These are phyloP conservation scores for Callyntrura guangdongensis DNA, from an alignment of 2,888 invertebrate genomes.

Conservation along the genomic window DNA sequence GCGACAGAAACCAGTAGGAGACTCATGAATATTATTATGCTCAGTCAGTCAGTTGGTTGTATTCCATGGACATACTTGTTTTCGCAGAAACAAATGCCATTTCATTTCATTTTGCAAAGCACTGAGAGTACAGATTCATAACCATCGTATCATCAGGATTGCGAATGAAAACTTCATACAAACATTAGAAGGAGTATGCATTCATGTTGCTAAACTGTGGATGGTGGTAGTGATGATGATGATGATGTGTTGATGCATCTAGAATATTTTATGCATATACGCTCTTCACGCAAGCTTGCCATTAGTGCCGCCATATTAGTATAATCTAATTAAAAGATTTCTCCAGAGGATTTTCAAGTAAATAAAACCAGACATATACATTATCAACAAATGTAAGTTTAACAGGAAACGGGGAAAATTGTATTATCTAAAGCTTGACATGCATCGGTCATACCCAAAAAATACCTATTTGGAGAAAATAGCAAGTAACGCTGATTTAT, in stretches of 20 bases:
- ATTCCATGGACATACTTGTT: slow-evolving; percentile 40
- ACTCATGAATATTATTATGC: slow-evolving; percentile 17
- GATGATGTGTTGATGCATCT: not conserved
- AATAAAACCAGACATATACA: not conserved
- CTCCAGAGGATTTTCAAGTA: slow-evolving; percentile 36
- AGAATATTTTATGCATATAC: slow-evolving; percentile 1
- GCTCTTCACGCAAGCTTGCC: slow-evolving; percentile 6
- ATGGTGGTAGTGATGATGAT: not conserved
- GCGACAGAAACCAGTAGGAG: slow-evolving; percentile 35
- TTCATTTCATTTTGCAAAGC: not conserved
- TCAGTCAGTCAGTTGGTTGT: not conserved
- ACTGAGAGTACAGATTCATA: slow-evolving; percentile 1
- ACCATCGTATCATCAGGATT: not conserved
- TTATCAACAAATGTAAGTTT: not conserved
- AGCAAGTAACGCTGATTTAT: too few species aligned
- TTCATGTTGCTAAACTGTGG: not conserved
- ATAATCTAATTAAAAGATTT: slow-evolving; percentile 65
- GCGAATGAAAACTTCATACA: too few species aligned
- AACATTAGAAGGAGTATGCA: too few species aligned
- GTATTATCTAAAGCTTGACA: too few species aligned
- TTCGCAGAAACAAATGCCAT: not conserved
- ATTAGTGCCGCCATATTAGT: slow-evolving; percentile 72
- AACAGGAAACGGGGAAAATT: not conserved
- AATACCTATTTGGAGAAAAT: too few species aligned
- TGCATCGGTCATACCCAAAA: too few species aligned